phyloP scores from a whole-genome alignment of 2,888 invertebrate genomes.

The Lasiommata megera region DNA sequence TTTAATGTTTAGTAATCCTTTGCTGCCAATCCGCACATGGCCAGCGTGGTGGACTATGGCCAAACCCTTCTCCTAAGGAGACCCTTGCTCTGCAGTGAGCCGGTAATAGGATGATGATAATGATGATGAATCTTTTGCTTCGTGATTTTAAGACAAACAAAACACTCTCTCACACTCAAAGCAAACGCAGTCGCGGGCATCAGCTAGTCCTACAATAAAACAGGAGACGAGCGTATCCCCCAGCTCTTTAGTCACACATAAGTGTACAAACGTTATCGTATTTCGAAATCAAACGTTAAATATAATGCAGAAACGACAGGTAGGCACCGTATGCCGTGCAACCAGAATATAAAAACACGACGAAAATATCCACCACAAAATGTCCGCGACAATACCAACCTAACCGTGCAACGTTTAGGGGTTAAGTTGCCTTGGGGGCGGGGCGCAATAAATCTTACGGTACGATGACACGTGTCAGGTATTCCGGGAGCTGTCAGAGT shows the following conservation, averaged over 20 bases:
- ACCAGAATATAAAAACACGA: conserved; percentile 38
- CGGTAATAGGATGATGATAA: no score
- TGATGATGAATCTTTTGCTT: no score
- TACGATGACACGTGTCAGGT: conserved; percentile 66
- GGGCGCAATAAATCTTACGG: conserved; percentile 47
- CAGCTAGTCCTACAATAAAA: no score
- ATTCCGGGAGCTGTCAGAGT: conserved; percentile 66
- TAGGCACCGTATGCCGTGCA: conserved; percentile 45
- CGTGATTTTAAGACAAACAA: no score
- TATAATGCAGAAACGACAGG: conserved; percentile 62
- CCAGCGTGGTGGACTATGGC: no score
- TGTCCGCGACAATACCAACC: conserved; percentile 32
- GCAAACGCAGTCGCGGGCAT: no score
- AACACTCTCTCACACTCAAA: no score
- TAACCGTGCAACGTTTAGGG: neutral
- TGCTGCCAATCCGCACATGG: no score
- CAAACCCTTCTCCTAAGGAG: no score
- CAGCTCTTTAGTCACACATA: conserved; percentile 23
- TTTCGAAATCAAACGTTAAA: conserved; percentile 55
- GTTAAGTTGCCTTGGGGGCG: conserved; percentile 29
- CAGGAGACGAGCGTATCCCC: conserved; percentile 23
- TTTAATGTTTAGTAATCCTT: no score
- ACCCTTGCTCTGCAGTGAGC: no score
- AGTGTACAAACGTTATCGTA: conserved; percentile 42
- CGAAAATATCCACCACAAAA: conserved; percentile 26